These are phyloP conservation scores for Drosophila aldrichi DNA, from an alignment of 2,888 invertebrate genomes.

Conservation along the genomic window DNA sequence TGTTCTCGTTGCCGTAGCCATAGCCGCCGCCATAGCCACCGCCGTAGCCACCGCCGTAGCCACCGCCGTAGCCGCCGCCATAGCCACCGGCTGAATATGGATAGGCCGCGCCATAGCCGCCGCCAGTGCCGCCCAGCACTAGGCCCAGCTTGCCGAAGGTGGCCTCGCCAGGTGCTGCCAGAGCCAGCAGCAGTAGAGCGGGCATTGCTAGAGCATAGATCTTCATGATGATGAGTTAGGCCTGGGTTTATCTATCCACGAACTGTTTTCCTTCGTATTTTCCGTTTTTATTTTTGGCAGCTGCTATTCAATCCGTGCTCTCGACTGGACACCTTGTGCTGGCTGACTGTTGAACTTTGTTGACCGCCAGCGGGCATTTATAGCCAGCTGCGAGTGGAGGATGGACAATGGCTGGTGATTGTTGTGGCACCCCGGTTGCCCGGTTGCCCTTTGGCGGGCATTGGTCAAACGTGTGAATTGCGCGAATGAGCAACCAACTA, in stretches of 20 bases:
- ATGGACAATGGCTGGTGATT: conserved; percentile 65
- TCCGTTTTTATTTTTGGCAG: not conserved
- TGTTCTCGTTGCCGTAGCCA: conserved; percentile 61
- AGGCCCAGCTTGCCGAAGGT: conserved; percentile 76
- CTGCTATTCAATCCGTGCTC: conserved; percentile 20
- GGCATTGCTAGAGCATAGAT: conserved; percentile 35
- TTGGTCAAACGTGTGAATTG: conserved; percentile 66
- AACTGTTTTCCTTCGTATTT: not conserved
- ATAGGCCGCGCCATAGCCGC: conserved; percentile 48
- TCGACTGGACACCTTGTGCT: conserved; percentile 34
- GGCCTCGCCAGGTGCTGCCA: conserved; percentile 59
- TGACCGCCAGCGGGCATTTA: conserved; percentile 60
- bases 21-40: conserved; percentile 50
- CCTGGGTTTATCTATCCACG: conserved; percentile 9
- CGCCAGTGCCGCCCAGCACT: conserved; percentile 55
- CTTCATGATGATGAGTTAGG: conserved; percentile 57
- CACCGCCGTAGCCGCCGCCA: conserved; percentile 31
- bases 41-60: conserved; percentile 45
- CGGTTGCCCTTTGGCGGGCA: conserved; percentile 21
- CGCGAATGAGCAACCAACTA: conserved; percentile 43
- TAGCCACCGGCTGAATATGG: conserved; percentile 43
- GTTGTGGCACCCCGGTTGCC: conserved; percentile 42
- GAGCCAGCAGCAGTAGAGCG: conserved; percentile 37
- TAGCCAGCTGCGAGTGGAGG: conserved; percentile 39
- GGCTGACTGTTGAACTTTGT: conserved; percentile 69